Evolutionary conservation across 1,140 invertebrate species (phyloP), one percentile per base, ranked within the genome.

Genomic region (Brachionus koreanus): DNA sequence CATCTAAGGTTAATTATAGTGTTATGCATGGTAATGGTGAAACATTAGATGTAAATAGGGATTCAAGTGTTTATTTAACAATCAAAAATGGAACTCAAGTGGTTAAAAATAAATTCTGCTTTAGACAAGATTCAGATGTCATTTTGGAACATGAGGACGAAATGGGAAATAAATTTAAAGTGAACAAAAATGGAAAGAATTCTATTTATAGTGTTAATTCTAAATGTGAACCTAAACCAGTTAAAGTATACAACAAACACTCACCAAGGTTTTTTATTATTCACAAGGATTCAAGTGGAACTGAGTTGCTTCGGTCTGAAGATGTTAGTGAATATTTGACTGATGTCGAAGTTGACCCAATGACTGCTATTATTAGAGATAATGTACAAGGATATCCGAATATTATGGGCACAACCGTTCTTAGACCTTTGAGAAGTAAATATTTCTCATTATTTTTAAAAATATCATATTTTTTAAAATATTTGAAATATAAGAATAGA

Each of bases 271-370:
- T 88, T 83, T 88, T 89, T 83, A 85, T 88, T 29, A 83, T 88
- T 33, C 86, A 88, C 83, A 74, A 83, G 23, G 86, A 88, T 83
- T 86, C 87, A 2, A 87, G 87, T 84, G 88, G 87, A 3, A 87
- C 85, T 7, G 87, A 89, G 83, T 82, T 89, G 9, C 82, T 87
- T 72, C 76, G 87, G 33, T 87, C 85, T 75, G 84, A 86, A 61
- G 87, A 88, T 83, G 84, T 89, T 6, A 85, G 85, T 23, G 86
- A 87, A 25, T 88, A 87, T 83, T 67, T 88, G 1, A 83, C 82
- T 3, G 57, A 63, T 42, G 49, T 82, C 0, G 83, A 81, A 79
- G 19, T 77, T 23, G 87, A 87, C 83, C 86, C 86, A n/a, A 85
- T 84, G 6, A 86, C 86, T 25, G 87, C 86, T 23, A 85, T 89